phyloP scores from a whole-genome alignment of 2,888 invertebrate species.

The Orchesellides sinensis region DNA sequence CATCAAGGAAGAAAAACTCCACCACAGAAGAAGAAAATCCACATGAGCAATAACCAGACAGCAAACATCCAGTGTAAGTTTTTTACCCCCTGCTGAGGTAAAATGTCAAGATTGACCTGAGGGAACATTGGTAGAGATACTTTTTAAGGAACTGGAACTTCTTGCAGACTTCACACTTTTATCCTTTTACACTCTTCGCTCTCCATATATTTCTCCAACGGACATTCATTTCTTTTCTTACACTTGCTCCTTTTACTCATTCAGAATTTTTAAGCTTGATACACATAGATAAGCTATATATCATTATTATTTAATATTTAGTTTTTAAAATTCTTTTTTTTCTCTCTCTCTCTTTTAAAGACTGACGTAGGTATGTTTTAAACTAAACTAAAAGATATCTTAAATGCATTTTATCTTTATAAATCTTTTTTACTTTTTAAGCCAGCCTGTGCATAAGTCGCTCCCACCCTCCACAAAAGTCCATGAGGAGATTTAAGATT shows the following conservation, averaged over 20 bases:
- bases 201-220: constrained; percentile 25
- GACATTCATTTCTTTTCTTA: constrained; percentile 3
- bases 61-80: constrained; percentile 37
- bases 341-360: too few relatives aligned
- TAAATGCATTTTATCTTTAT: too few relatives aligned
- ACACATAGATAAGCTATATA: too few relatives aligned
- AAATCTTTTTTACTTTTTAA: too few relatives aligned
- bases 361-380: too few relatives aligned
- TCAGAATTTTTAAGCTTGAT: neutral
- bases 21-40: neutral
- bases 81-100: constrained; percentile 63
- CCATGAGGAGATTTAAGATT: too few relatives aligned
- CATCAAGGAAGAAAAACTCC: too few relatives aligned
- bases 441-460: too few relatives aligned
- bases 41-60: neutral
- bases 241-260: neutral
- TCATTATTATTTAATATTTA: too few relatives aligned
- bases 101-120: constrained; percentile 71
- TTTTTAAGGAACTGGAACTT: constrained; percentile 3
- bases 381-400: too few relatives aligned
- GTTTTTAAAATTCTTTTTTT: too few relatives aligned
- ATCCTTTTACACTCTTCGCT: constrained; percentile 33
- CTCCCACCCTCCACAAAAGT: too few relatives aligned
- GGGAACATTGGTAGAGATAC: constrained; percentile 53
- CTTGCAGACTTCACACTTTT: neutral